phyloP scores from a whole-genome alignment of 2,113 vertebrate species.

The Phainopepla nitens region DNA sequence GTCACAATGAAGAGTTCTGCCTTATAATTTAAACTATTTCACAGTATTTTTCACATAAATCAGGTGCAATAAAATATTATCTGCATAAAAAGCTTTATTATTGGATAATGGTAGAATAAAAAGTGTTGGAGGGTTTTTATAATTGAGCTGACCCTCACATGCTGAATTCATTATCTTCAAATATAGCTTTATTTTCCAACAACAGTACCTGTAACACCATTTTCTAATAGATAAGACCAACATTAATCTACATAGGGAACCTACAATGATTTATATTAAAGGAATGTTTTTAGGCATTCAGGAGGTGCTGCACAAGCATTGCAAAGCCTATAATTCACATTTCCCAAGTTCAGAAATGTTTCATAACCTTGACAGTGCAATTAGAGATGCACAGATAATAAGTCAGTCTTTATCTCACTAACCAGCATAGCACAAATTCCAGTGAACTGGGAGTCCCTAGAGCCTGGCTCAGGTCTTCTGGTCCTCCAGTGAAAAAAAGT shows the following conservation, averaged over 20 bases:
- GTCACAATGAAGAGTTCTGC: background rate
- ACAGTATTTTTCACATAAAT: background rate
- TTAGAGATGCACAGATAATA: background rate
- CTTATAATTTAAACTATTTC: background rate
- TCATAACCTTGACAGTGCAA: background rate
- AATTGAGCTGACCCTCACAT: background rate
- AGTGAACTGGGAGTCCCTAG: background rate
- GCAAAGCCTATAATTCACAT: background rate
- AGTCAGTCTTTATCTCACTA: background rate
- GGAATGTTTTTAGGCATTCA: background rate
- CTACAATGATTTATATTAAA: background rate
- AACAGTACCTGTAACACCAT: background rate
- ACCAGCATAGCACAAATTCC: background rate
- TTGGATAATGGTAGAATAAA: background rate
- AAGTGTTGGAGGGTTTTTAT: background rate
- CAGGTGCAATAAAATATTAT: background rate
- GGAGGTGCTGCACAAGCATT: background rate
- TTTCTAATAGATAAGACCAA: background rate
- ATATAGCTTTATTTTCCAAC: background rate
- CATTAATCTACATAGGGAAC: background rate
- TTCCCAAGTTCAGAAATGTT: background rate
- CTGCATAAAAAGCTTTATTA: background rate
- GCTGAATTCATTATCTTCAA: background rate
- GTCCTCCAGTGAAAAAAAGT: background rate
- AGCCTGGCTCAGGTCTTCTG: background rate